Evolutionary conservation across 2,888 invertebrate species (phyloP), one percentile per base, ranked within the genome.

Genomic region (Sericinus montela): DNA sequence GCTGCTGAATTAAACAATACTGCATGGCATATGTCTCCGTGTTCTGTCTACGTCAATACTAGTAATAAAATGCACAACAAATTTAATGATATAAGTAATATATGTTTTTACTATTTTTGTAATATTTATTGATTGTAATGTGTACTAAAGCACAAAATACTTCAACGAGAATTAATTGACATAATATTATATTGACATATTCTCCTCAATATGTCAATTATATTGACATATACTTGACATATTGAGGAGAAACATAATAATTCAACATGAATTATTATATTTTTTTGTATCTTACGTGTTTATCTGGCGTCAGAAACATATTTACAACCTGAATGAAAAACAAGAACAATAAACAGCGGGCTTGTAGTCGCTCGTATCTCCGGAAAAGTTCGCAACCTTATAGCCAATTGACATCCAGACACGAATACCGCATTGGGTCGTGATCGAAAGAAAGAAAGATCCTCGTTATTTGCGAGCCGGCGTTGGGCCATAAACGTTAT

Each of bases 331-430:
- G 62, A 59, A 56, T 55, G 58, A 56, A 64, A 71, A 75, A 72
- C 67, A 74, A 69, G 67, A 64, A 64, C 66, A 70, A 72, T 72
- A 72, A 69, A 69, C 62, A 51, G 51, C 55, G 54, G 54, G 50
- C 53, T 52, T 54, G 45, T 45, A 51, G 45, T 52, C 52, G 56
- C 55, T 59, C 58, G 55, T 60, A 60, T 61, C 62, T 63, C 53
- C 54, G 57, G 57, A 57, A 62, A 75, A 76, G 72, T 80, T 78
- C 76, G 70, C 70, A 79, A 76, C 75, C 79, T 80, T 77, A 81
- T 78, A 74, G 75, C 72, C 83, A 80, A 86, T 85, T 84, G 86
- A 84, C 86, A 87, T 83, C 79, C 72, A 77, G 72, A 80, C 78
- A 77, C 77, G 84, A 81, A 79, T 69, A 66, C 70, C 67, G 66